A percentile compares a stretch with the other conserved stretches of the same genome.
Conservation (phyloP, 2,888 invertebrate species). For the Yponomeuta cagnagella region DNA sequence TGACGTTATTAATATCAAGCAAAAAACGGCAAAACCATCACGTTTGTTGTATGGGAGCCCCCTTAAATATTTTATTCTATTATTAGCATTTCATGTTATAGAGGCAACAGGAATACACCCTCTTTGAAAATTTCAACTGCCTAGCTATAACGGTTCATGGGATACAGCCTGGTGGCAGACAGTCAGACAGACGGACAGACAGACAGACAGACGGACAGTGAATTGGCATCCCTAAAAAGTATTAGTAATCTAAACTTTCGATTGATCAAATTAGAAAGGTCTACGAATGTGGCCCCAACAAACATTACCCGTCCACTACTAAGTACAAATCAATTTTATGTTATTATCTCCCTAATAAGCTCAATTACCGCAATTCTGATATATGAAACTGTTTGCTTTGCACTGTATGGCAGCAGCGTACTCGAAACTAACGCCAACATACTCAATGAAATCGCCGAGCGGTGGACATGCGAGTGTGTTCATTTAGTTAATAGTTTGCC, state of each 20-base stretch:
- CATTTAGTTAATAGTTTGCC: conserved; percentile 7
- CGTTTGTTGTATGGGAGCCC: no score
- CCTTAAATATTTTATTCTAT: no score
- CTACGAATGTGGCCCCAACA: conserved; percentile 68
- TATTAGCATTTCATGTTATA: no score
- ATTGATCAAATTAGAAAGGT: conserved; percentile 17
- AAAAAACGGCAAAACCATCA: no score
- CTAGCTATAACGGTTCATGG: no score
- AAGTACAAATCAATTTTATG: conserved; percentile 64
- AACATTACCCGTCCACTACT: conserved; percentile 58
- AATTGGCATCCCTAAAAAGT: no score
- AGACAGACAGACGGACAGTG: no score
- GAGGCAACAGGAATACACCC: no score
- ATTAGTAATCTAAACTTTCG: background rate
- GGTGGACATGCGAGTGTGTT: background rate
- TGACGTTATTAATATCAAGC: no score
- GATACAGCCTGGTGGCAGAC: no score
- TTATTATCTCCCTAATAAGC: conserved; percentile 70
- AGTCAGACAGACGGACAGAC: no score
- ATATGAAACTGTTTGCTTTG: conserved; percentile 48
- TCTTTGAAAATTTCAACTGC: no score
- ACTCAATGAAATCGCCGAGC: background rate
- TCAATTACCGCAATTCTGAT: conserved; percentile 62
- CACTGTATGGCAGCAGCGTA: conserved; percentile 26
- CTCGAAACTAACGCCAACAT: background rate